Evolutionary conservation across 2,888 invertebrate species (phyloP).

Genomic region (Acleris laterana): DNA sequence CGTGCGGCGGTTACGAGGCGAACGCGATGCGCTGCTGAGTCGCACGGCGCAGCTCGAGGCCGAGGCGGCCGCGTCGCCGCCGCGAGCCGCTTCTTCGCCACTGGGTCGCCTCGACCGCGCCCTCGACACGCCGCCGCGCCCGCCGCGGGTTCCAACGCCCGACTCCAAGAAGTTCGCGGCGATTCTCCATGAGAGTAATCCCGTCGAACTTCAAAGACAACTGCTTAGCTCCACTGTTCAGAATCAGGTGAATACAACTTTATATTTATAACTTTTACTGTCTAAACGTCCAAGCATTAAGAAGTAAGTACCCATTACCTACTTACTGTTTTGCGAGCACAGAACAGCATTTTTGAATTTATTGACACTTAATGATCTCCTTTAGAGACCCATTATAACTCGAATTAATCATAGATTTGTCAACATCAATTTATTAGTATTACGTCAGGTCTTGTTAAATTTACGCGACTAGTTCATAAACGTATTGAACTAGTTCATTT

Average conservation of each 20-base stretch:
- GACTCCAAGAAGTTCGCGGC: conserved; percentile 91
- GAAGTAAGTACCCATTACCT: too few species aligned
- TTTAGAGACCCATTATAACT: not conserved
- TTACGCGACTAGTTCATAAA: not conserved
- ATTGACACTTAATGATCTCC: not conserved
- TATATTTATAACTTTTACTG: not conserved
- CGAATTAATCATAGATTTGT: not conserved
- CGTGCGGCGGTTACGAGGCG: conserved; percentile 86
- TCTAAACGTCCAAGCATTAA: too few species aligned
- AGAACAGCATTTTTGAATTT: not conserved
- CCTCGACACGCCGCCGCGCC: conserved; percentile 86
- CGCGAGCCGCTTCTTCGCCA: conserved; percentile 69
- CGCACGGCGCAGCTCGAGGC: conserved; percentile 91
- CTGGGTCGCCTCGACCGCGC: conserved; percentile 88
- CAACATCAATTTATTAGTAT: not conserved
- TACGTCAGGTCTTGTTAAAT: not conserved
- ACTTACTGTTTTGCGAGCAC: too few species aligned
- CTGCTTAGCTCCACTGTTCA: conserved; percentile 91
- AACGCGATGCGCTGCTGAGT: conserved; percentile 90
- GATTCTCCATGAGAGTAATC: conserved; percentile 92
- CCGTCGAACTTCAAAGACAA: conserved; percentile 92
- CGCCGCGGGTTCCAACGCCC: conserved; percentile 86
- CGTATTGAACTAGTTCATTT: conserved; percentile 3
- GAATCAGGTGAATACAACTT: conserved; percentile 87
- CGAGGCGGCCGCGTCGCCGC: conserved; percentile 85